Evolutionary conservation across 2,888 invertebrate genomes (phyloP).

Genomic region (Clitarchus hookeri): DNA sequence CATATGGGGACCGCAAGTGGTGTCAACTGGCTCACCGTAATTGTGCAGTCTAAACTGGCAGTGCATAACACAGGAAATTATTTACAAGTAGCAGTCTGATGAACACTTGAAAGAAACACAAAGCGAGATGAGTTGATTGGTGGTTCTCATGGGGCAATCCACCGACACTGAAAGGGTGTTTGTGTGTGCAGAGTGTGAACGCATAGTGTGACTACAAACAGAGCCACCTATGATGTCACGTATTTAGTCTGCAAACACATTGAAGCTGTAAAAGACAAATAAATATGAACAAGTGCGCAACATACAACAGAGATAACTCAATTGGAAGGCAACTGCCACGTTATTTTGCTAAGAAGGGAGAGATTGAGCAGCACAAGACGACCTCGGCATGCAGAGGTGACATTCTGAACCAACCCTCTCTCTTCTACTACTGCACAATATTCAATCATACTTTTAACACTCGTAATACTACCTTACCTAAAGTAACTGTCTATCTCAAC

Average conservation of each 20-base stretch:
- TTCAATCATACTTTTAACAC: not conserved
- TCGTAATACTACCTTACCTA: not conserved
- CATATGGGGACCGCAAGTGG: not conserved
- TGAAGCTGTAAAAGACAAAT: not conserved
- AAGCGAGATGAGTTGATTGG: not conserved
- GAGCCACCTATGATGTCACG: not conserved
- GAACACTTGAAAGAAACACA: not conserved
- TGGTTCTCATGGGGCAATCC: not conserved
- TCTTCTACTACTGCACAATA: conserved; percentile 2
- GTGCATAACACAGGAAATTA: not conserved
- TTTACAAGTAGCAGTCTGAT: not conserved
- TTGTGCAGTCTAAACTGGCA: not conserved
- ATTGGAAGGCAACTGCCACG: not conserved
- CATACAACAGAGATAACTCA: not conserved
- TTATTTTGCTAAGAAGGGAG: conserved; percentile 15
- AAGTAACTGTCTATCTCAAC: not conserved
- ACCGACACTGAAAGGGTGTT: not conserved
- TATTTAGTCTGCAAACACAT: not conserved
- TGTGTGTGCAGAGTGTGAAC: not conserved
- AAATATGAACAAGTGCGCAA: not conserved
- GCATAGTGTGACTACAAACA: not conserved
- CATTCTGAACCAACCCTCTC: not conserved
- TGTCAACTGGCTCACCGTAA: not conserved
- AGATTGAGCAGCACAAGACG: conserved; percentile 17
- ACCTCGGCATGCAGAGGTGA: not conserved